These are phyloP conservation scores for Volucella zonaria DNA, from an alignment of 2,888 invertebrate species.

Conservation along the genomic window DNA sequence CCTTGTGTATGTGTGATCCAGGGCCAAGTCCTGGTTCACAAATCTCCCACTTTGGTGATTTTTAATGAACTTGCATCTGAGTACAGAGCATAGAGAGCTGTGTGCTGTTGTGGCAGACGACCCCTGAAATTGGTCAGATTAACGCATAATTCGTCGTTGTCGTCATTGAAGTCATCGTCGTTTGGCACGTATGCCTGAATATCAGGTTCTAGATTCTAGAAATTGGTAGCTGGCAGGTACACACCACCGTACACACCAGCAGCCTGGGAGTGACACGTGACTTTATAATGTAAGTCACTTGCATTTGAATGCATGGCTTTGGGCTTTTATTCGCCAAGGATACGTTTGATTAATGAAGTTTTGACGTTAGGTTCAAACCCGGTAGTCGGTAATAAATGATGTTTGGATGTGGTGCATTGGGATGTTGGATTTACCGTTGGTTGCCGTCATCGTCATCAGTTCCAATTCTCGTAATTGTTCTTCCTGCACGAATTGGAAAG, in stretches of 20 bases:
- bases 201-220: constrained; percentile 33
- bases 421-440: constrained; percentile 16
- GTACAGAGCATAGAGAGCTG: constrained; percentile 19
- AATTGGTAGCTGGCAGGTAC: constrained; percentile 39
- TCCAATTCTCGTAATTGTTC: constrained; percentile 43
- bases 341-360: constrained; percentile 67
- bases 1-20: constrained; percentile 36
- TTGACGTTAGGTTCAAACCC: constrained; percentile 30
- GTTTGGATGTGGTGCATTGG: constrained; percentile 17
- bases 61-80: constrained; percentile 66
- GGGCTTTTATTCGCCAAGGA: constrained; percentile 9
- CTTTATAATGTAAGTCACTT: constrained; percentile 61
- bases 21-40: constrained; percentile 3
- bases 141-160: constrained; percentile 67
- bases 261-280: constrained; percentile 55
- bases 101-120: constrained; percentile 34
- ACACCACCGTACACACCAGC: not conserved
- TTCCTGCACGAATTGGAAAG: constrained; percentile 55
- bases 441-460: constrained; percentile 20
- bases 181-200: constrained; percentile 50
- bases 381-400: constrained; percentile 23
- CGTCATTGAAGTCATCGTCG: not conserved
- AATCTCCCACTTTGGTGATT: constrained; percentile 29
- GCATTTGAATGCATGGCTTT: constrained; percentile 26
- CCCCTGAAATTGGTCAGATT: constrained; percentile 71